These are phyloP conservation scores for Vicugna pacos DNA, from an alignment of 2,113 vertebrate genomes.

Conservation along the genomic window DNA sequence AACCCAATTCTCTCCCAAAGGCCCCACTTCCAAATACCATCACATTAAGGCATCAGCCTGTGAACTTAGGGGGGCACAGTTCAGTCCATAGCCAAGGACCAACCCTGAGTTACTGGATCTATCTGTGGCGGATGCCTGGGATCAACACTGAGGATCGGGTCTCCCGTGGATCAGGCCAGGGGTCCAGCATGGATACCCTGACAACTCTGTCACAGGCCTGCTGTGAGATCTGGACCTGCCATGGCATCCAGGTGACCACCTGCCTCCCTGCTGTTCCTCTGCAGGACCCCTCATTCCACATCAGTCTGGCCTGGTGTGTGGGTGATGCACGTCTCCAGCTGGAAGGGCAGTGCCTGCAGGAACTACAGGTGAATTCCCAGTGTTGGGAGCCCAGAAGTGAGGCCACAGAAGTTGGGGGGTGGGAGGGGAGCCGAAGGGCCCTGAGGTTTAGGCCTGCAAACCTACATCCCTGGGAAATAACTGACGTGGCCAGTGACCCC, in stretches of 20 bases:
- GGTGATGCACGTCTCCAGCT: slow-evolving; percentile 89
- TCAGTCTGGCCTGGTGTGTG: slow-evolving; percentile 97
- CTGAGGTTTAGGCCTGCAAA: neutral
- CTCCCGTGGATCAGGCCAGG: neutral
- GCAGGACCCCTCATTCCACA: slow-evolving; percentile 95
- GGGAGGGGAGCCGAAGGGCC: neutral
- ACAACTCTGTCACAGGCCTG: neutral
- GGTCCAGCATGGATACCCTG: neutral
- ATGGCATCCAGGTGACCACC: neutral
- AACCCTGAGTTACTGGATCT: neutral
- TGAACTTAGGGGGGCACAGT: neutral
- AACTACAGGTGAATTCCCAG: slow-evolving; percentile 91
- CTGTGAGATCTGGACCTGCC: neutral
- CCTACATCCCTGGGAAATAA: neutral
- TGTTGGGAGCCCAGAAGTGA: neutral
- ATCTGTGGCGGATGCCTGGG: neutral
- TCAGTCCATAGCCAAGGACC: neutral
- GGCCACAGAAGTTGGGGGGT: neutral
- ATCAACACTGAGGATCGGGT: neutral
- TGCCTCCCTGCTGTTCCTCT: neutral
- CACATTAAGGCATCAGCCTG: neutral
- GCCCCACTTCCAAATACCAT: neutral
- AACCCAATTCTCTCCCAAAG: neutral
- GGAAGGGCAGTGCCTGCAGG: slow-evolving; percentile 85
- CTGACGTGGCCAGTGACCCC: neutral